Evolutionary conservation across 2,888 invertebrate genomes (phyloP).

Genomic region (Lasioglossum vierecki): DNA sequence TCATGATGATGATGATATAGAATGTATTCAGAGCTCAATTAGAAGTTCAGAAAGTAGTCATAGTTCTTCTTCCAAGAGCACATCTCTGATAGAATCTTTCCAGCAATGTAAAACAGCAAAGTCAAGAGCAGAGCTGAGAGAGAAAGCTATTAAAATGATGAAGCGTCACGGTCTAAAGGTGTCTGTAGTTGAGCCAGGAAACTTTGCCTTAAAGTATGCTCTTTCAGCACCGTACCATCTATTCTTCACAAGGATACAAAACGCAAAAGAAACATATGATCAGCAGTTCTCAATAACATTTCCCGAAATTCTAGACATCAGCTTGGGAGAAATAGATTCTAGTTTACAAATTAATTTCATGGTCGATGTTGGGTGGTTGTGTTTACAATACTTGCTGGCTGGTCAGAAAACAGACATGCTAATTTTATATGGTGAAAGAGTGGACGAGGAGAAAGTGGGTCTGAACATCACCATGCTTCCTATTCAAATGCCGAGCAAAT

Average conservation of each 20-base stretch:
- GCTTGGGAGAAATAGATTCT: constrained; percentile 90
- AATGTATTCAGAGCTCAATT: background rate
- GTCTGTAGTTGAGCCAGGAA: constrained; percentile 86
- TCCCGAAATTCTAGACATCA: constrained; percentile 91
- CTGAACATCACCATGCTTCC: constrained; percentile 72
- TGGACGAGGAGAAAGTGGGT: constrained; percentile 66
- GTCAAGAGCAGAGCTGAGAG: constrained; percentile 65
- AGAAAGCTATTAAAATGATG: constrained; percentile 74
- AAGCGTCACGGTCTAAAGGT: constrained; percentile 83
- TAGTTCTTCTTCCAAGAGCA: background rate
- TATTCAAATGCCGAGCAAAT: constrained; percentile 72
- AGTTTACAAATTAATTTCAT: constrained; percentile 96
- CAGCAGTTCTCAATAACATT: constrained; percentile 90
- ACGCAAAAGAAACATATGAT: constrained; percentile 87
- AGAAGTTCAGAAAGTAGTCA: background rate
- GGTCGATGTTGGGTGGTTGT: constrained; percentile 95
- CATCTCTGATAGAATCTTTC: constrained; percentile 61
- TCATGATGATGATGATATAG: constrained; percentile 5
- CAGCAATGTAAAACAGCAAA: constrained; percentile 48
- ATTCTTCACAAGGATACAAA: constrained; percentile 90
- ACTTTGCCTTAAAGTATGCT: constrained; percentile 88
- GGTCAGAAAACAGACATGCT: constrained; percentile 87
- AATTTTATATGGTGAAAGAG: constrained; percentile 72
- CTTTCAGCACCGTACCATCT: constrained; percentile 88
- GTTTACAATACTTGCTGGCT: constrained; percentile 93